These are phyloP conservation scores for Rhea pennata DNA, from an alignment of 2,113 vertebrate genomes.

Conservation along the genomic window DNA sequence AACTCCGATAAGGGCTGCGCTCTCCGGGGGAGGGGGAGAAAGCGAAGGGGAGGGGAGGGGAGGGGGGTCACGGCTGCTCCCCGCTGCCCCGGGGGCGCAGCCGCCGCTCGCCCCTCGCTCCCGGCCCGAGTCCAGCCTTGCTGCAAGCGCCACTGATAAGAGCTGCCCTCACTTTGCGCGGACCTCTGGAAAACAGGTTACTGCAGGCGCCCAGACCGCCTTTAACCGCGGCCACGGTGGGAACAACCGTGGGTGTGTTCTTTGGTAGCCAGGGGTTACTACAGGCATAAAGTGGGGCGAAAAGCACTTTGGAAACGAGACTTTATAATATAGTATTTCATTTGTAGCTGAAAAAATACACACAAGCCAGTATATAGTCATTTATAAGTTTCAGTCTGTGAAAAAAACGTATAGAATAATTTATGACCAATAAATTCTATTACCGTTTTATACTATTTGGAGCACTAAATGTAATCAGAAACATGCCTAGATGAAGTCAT, in stretches of 20 bases:
- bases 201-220: not conserved
- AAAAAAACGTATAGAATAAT: not conserved
- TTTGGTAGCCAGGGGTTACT: not conserved
- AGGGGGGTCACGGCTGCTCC: not conserved
- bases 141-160: not conserved
- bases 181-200: not conserved
- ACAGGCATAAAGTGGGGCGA: not conserved
- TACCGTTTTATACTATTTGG: not conserved
- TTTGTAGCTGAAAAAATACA: not conserved
- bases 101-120: not conserved
- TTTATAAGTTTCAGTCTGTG: not conserved
- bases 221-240: not conserved
- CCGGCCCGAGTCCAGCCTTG: not conserved
- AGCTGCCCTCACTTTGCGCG: not conserved
- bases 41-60: no score
- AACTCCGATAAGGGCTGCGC: constrained; percentile 43
- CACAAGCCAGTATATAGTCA: not conserved
- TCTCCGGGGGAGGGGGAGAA: not conserved
- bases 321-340: not conserved
- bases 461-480: not conserved
- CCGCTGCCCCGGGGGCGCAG: not conserved
- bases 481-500: not conserved
- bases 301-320: not conserved
- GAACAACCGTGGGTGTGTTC: not conserved
- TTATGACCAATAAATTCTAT: not conserved